Percentiles rank a stretch among this genome's conserved stretches.
These are phyloP conservation scores for Ispidina picta DNA, from an alignment of 2,797 vertebrate genomes.

Conservation along the genomic window DNA sequence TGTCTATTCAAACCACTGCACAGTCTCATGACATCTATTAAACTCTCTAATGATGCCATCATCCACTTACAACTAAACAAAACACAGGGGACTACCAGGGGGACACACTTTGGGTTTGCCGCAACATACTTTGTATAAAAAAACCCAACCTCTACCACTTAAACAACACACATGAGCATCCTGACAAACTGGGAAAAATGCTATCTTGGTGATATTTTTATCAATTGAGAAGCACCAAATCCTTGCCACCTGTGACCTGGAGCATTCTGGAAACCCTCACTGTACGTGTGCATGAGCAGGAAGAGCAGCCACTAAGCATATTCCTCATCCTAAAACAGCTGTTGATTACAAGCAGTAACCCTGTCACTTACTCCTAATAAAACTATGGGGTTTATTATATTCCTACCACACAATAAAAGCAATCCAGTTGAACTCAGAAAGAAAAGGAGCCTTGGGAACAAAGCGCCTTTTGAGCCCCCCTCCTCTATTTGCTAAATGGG, in stretches of 20 bases:
- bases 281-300: background rate
- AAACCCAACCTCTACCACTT: background rate
- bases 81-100: too few species aligned
- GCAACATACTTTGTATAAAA: background rate
- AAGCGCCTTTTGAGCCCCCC: background rate
- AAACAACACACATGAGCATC: fast-evolving
- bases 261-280: conserved; percentile 19
- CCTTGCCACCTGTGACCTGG: background rate
- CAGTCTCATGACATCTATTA: background rate
- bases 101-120: background rate
- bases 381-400: background rate
- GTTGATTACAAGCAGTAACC: background rate
- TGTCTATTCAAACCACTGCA: background rate
- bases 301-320: conserved; percentile 7
- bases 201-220: background rate
- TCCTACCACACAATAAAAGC: conserved; percentile 14
- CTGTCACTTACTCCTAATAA: background rate
- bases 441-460: fast-evolving
- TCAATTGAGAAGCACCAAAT: background rate
- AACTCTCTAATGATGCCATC: background rate
- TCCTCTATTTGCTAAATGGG: background rate
- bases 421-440: background rate
- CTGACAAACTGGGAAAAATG: background rate
- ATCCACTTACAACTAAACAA: background rate
- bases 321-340: background rate